Percentiles rank a stretch among this genome's conserved stretches.
phyloP scores from a whole-genome alignment of 2,113 vertebrate genomes.

The Arizona elegans region DNA sequence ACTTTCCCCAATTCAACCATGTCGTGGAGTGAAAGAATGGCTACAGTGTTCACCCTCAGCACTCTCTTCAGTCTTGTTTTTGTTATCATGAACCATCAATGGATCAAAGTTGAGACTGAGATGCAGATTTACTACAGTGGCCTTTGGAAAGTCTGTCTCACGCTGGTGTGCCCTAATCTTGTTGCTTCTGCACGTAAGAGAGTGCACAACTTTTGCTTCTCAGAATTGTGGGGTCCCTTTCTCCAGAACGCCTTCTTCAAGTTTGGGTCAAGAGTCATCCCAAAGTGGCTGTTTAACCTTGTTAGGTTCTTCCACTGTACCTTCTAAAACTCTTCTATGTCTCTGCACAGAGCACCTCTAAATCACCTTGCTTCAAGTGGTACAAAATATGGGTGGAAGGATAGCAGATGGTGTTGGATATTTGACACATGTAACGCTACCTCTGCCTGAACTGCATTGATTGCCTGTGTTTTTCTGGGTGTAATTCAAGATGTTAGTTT shows the following conservation, averaged over 20 bases:
- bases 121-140: background rate
- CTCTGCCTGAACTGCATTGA: background rate
- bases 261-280: background rate
- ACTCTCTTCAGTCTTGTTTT: background rate
- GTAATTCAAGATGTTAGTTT: background rate
- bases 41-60: background rate
- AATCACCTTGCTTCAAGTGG: background rate
- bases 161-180: background rate
- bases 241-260: background rate
- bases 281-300: background rate
- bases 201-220: background rate
- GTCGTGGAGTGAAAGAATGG: background rate
- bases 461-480: background rate
- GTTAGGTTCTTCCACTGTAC: background rate
- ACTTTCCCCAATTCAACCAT: background rate
- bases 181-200: background rate
- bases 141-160: constrained; percentile 15
- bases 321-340: background rate
- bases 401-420: background rate
- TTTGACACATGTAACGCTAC: background rate
- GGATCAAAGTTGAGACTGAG: background rate
- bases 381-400: background rate
- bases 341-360: background rate
- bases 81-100: background rate
- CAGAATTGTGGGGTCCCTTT: background rate